Base-by-base conservation (phyloP, 2,113 vertebrate species). In the Zingel zingel region DNA sequence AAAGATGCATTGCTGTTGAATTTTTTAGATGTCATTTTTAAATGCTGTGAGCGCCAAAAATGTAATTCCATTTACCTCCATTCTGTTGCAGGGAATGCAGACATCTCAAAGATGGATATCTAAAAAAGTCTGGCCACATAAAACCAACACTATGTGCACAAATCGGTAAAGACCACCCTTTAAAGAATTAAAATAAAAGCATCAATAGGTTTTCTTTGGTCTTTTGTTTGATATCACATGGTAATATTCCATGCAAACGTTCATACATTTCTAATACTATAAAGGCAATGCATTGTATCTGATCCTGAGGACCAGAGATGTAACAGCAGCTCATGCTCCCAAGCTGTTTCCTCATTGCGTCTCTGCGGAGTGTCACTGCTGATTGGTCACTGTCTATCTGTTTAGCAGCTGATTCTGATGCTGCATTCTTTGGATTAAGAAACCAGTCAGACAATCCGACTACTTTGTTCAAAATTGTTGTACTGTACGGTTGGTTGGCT, bases 331-430 rank as follows among this genome's bases (percentile, higher is more conserved):
- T 69, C 13, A 14, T 27, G 19, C 21, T 67, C 30, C 19, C 27
- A 23, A 14, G 19, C 19, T 57, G 59, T 79, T 77, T 61, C 33
- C 61, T 63, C 59, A 21, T 12, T 75, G 36, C 13, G 11, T 68
- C 66, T 72, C 56, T 78, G 89, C 59, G 58, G 36, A 82, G 68
- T 59, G 69, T 87, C 82, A 57, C 39, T 15, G 27, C 19, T 47
- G 81, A 72, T 68, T 74, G 58, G 23, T 53, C n/a, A 3, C 64
- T 33, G 30, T 70, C 47, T 68, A 3, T 78, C 71, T 81, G 64
- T 58, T 72, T 43, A 81, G 30, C 64, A 36, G 39, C 33, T 51
- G 45, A 77, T 70, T 51, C 2, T 15, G 15, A 62, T 72, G 21
- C 61, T 74, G 43, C 72, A 25, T 74, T 10, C 59, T 78, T 36